Percentiles rank a stretch among this genome's conserved stretches.
Conservation (phyloP, 1,140 invertebrate species). For the Cyphomyrmex costatus region DNA sequence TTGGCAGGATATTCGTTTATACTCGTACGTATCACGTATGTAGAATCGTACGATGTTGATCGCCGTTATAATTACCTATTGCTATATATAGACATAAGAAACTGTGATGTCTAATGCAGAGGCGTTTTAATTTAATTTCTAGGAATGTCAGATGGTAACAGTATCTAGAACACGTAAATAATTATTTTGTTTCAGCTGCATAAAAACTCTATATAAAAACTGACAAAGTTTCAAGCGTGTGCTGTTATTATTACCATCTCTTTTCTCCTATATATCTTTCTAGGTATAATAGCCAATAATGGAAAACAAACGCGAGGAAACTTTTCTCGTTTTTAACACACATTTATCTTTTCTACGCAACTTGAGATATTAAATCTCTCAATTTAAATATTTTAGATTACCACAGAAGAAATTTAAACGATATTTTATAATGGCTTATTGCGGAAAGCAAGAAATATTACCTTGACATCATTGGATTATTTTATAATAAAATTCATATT, state of each 20-base stretch:
- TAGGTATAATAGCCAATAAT: background rate
- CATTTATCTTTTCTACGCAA: background rate
- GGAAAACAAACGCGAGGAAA: background rate
- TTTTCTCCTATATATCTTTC: background rate
- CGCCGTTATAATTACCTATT: conserved; percentile 37
- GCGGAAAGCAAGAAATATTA: background rate
- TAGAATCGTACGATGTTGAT: conserved; percentile 5
- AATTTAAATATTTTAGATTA: background rate
- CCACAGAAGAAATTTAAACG: background rate
- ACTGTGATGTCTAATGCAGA: background rate
- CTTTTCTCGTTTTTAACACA: background rate
- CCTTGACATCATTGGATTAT: background rate
- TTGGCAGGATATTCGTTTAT: background rate
- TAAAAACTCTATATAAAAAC: background rate
- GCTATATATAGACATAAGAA: background rate
- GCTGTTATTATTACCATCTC: background rate
- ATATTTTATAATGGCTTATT: background rate
- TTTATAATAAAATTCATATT: background rate
- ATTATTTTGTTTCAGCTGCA: background rate
- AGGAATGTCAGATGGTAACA: background rate
- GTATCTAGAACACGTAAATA: background rate
- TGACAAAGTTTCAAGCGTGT: background rate
- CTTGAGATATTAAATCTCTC: background rate
- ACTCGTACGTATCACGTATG: background rate
- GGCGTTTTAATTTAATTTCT: conserved; percentile 16